Evolutionary conservation across 2,113 vertebrate genomes (phyloP), one percentile per base, ranked within the genome.

Genomic region (Larimichthys crocea): DNA sequence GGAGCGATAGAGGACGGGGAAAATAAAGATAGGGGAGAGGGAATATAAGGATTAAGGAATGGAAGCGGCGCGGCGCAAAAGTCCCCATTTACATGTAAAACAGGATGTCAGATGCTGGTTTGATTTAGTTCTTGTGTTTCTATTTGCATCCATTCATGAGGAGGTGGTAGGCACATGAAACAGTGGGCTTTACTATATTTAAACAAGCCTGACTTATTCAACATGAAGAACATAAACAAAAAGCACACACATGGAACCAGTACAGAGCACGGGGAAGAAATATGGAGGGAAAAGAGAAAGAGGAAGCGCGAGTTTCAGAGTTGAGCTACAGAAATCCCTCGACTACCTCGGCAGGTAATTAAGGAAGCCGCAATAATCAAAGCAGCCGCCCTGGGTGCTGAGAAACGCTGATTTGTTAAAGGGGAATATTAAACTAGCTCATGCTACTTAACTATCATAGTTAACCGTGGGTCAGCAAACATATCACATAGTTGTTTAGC

Each of bases 311-410:
- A 42, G 52, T 55, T 53, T 22, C 31, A 46, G 29, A 74, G 64
- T 3, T n/a, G 31, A 80, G 71, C n/a, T 6, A 0, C n/a, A 62
- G 46, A 69, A 88, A 83, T 71, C 84, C 85, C 80, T 76, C 6
- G 16, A 48, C 63, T 59, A 57, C 60, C 17, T 64, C 8, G 24
- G 63, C 68, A 20, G 75, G 80, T 87, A 85, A 90, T 81, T 74
- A 86, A 84, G 65, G 52, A 80, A 80, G 1, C n/a, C 8, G 29
- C 55, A 75, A 70, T 48, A 89, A 84, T 86, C 76, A 79, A 66
- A 85, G 73, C 48, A 52, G 1, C 62, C 64, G 49, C 35, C 80
- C 62, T 8, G 55, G 63, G 74, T 74, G 53, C 84, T 79, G 83
- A 79, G 24, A 2, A 60, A 74, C 66, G 61, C 50, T 80, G 75